Conservation (phyloP, 2,888 invertebrate genomes). For the Apotomis capreana region DNA sequence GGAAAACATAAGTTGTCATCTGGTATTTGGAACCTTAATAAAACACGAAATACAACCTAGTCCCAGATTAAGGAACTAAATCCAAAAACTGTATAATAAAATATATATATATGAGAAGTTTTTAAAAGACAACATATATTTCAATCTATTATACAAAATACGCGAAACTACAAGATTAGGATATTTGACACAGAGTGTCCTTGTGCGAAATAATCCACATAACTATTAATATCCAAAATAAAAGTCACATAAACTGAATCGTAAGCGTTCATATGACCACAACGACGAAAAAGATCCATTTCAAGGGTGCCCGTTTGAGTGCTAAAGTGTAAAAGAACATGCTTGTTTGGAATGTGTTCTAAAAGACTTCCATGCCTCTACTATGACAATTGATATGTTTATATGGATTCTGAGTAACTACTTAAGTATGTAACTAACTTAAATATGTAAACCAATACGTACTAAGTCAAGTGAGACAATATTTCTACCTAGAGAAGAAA, state of each 20-base stretch:
- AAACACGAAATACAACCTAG: neutral
- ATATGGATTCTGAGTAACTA: conserved; percentile 10
- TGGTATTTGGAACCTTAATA: neutral
- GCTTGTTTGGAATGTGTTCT: conserved; percentile 23
- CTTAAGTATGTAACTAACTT: conserved; percentile 10
- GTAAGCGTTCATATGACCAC: conserved; percentile 27
- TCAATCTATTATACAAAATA: conserved; percentile 18
- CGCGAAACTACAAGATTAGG: conserved; percentile 19
- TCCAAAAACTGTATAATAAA: too few species aligned
- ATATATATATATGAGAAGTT: too few species aligned
- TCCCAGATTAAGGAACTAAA: too few species aligned
- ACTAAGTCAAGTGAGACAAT: neutral
- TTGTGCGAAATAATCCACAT: conserved; percentile 8
- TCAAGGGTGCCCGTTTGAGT: conserved; percentile 15
- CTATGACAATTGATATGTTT: conserved; percentile 6
- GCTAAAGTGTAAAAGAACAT: conserved; percentile 25
- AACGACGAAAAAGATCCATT: conserved; percentile 12
- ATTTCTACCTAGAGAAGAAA: conserved; percentile 18
- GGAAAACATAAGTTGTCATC: conserved; percentile 7
- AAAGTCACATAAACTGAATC: conserved; percentile 5
- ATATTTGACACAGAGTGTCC: conserved; percentile 5
- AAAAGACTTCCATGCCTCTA: conserved; percentile 36
- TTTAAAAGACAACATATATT: conserved; percentile 13
- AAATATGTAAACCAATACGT: conserved; percentile 11
- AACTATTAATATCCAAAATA: neutral